Percentiles rank a stretch among this genome's conserved stretches.
Conservation (phyloP, 2,888 invertebrate species). For the Aspidiotus rigidus region DNA sequence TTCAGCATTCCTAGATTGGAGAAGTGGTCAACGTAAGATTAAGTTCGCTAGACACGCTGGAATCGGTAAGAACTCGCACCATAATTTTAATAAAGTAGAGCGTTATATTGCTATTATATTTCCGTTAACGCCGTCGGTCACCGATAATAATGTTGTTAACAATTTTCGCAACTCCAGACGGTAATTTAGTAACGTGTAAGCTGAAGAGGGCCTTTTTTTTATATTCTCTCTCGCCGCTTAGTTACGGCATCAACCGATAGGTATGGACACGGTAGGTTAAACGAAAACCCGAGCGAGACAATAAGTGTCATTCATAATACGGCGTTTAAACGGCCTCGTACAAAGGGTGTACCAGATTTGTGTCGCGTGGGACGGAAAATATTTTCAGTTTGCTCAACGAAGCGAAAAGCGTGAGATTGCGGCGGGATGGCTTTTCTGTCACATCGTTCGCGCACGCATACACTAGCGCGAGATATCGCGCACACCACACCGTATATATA, state of each 20-base stretch:
- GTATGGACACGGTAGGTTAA: constrained; percentile 31
- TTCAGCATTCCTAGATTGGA: too few species aligned
- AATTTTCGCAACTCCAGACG: constrained; percentile 4
- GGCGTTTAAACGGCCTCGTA: constrained; percentile 26
- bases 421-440: constrained; percentile 19
- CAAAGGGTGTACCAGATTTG: constrained; percentile 30
- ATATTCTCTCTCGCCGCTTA: background rate
- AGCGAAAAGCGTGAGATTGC: constrained; percentile 34
- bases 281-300: constrained; percentile 28
- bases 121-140: constrained; percentile 1
- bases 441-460: too few species aligned
- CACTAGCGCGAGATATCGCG: too few species aligned
- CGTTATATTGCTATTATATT: background rate
- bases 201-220: background rate
- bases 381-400: constrained; percentile 33
- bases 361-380: constrained; percentile 34
- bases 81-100: too few species aligned
- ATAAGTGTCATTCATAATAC: constrained; percentile 34
- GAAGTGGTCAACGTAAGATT: too few species aligned
- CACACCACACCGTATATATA: too few species aligned
- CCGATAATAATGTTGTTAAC: background rate
- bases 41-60: too few species aligned
- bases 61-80: too few species aligned
- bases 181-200: background rate
- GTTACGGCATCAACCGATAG: constrained; percentile 25